These are phyloP conservation scores for Minunthozetes semirufus DNA, from an alignment of 2,888 invertebrate species.

Conservation along the genomic window DNA sequence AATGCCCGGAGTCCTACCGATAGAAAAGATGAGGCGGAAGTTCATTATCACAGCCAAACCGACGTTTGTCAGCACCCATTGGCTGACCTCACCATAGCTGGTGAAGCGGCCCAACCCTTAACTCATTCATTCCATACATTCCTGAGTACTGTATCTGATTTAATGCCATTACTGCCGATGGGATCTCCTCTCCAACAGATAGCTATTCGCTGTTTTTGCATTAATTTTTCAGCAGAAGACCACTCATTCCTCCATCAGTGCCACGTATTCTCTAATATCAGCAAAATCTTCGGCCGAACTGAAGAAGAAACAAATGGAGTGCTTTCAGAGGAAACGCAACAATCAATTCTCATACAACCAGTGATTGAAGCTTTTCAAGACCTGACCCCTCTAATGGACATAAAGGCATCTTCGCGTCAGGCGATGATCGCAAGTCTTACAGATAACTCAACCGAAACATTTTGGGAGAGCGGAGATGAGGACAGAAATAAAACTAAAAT, in stretches of 20 bases:
- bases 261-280: slow-evolving; percentile 91
- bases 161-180: slow-evolving; percentile 78
- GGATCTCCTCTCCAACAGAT: slow-evolving; percentile 82
- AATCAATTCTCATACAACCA: slow-evolving; percentile 4
- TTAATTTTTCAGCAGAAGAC: slow-evolving; percentile 78
- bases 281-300: slow-evolving; percentile 84
- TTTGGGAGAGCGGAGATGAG: slow-evolving; percentile 98
- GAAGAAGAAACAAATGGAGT: slow-evolving; percentile 60
- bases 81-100: slow-evolving; percentile 67
- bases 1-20: slow-evolving; percentile 2
- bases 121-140: slow-evolving; percentile 69
- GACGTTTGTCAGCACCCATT: slow-evolving; percentile 66
- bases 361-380: slow-evolving; percentile 63
- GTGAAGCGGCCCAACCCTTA: slow-evolving; percentile 51
- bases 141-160: slow-evolving; percentile 81
- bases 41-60: slow-evolving; percentile 16
- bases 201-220: slow-evolving; percentile 87
- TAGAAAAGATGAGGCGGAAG: neutral
- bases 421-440: slow-evolving; percentile 88
- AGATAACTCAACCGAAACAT: slow-evolving; percentile 92
- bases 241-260: slow-evolving; percentile 84
- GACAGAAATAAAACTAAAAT: slow-evolving; percentile 83
- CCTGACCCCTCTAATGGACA: slow-evolving; percentile 65
- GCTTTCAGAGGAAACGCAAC: neutral
- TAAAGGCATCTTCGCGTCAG: slow-evolving; percentile 83